Conservation (phyloP, 2,888 invertebrate species). For the Lissocephala sabroskyi region DNA sequence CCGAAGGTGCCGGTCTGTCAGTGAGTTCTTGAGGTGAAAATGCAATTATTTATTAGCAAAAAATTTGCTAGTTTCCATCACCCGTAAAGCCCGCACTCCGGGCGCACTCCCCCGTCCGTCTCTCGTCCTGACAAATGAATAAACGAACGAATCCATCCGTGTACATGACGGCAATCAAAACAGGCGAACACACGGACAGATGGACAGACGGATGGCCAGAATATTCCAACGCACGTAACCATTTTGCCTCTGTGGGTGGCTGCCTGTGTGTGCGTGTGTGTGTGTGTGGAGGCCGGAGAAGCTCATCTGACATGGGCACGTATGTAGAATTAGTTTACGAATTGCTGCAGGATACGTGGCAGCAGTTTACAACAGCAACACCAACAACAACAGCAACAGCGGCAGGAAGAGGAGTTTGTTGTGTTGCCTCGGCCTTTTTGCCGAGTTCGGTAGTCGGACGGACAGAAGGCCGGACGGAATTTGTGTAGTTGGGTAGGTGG, state of each 20-base stretch:
- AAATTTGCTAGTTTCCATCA: background rate
- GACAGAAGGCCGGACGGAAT: no score
- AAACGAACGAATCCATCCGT: conserved; percentile 27
- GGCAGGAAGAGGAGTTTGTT: no score
- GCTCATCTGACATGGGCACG: conserved; percentile 56
- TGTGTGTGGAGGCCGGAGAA: background rate
- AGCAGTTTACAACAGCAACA: conserved; percentile 55
- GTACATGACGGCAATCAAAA: conserved; percentile 54
- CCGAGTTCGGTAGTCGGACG: no score
- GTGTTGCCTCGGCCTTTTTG: no score
- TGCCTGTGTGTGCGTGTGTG: background rate
- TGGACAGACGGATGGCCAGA: background rate
- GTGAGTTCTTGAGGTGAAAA: conserved; percentile 62
- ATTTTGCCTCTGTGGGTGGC: conserved; percentile 10
- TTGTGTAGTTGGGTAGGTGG: no score
- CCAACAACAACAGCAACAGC: conserved; percentile 25
- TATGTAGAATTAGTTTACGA: conserved; percentile 65
- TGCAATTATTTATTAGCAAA: conserved; percentile 58
- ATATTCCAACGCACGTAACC: conserved; percentile 29
- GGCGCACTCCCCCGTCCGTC: background rate
- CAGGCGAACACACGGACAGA: conserved; percentile 48
- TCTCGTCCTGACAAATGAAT: conserved; percentile 1
- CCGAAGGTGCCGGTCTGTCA: conserved; percentile 11
- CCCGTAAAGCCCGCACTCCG: no score
- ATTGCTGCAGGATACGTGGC: conserved; percentile 64